Evolutionary conservation across 2,113 vertebrate species (phyloP), one percentile per base, ranked within the genome.

Genomic region (Heliornis fulica): DNA sequence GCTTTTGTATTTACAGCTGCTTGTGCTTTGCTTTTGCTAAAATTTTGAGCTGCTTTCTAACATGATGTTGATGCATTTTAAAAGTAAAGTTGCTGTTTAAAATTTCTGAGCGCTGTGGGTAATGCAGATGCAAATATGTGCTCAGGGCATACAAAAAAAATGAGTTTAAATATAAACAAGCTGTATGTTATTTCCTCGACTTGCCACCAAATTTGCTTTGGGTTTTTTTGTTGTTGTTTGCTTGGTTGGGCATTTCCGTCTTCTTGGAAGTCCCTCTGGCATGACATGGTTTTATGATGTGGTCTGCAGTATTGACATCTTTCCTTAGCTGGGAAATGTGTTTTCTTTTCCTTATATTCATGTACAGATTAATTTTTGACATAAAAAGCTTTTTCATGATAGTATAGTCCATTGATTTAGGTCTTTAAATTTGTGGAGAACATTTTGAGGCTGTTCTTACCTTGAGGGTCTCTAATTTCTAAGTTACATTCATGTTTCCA

Each of bases 401-500:
- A 53, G 23, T 29, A 12, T 4, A 78, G 8, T 59, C 28, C 1
- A 0, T 51, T 70, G 41, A 20, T 77, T 80, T 77, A 68, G 28
- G 26, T 90, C 2, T 66, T 78, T 3, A 5, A 25, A 10, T 54
- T 83, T 71, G 71, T 43, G 38, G 54, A 79, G 36, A 45, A 17
- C 1, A 1, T 75, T 79, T 86, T 3, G 0, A 16, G 45, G 16
- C 48, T 76, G 15, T 83, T 89, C 34, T 91, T 94, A 96, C 80
- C 89, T 90, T 83, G 77, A 69, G 20, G 28, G 66, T 75, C 81
- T 76, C 68, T 77, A 66, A 79, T 76, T 96, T 86, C 9, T 23
- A 72, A 85, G 79, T 86, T 93, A 18, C 40, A 43, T 70, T 86
- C 57, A 70, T 97, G 96, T 94, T 97, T 94, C 90, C 94, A 77